phyloP scores from a whole-genome alignment of 2,797 vertebrate genomes.

The Hemibagrus guttatus region DNA sequence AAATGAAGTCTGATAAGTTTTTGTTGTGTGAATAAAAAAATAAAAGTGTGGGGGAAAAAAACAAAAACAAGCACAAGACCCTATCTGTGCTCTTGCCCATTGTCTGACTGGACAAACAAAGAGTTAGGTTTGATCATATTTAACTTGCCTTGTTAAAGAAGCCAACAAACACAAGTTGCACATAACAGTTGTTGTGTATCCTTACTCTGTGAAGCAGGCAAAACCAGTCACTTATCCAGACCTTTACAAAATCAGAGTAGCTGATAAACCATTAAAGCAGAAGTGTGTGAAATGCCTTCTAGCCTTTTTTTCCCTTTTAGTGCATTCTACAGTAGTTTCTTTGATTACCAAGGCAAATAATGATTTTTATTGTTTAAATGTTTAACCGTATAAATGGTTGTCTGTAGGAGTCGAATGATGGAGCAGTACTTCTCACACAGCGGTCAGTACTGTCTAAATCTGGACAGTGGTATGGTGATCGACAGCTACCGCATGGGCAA shows the following conservation, averaged over 20 bases:
- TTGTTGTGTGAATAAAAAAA: background rate
- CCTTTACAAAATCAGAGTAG: background rate
- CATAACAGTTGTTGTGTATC: background rate
- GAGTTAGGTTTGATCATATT: background rate
- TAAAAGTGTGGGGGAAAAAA: too few relatives aligned
- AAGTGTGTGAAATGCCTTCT: background rate
- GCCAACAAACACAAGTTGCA: background rate
- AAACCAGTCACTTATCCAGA: background rate
- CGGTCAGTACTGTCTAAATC: constrained; percentile 97
- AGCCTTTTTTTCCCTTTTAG: background rate
- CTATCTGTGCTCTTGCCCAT: background rate
- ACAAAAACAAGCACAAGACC: too few relatives aligned
- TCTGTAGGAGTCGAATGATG: constrained; percentile 93
- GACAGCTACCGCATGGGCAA: constrained; percentile 99
- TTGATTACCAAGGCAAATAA: background rate
- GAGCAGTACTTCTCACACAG: constrained; percentile 98
- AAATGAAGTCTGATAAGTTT: background rate
- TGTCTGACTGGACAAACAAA: background rate
- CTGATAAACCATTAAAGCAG: background rate
- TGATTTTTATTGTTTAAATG: background rate
- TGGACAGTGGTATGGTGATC: constrained; percentile 99
- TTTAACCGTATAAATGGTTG: background rate
- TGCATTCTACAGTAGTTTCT: background rate
- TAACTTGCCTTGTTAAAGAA: background rate
- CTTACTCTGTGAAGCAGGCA: background rate